phyloP scores from a whole-genome alignment of 2,888 invertebrate species.

The Dinocampus coccinellae region DNA sequence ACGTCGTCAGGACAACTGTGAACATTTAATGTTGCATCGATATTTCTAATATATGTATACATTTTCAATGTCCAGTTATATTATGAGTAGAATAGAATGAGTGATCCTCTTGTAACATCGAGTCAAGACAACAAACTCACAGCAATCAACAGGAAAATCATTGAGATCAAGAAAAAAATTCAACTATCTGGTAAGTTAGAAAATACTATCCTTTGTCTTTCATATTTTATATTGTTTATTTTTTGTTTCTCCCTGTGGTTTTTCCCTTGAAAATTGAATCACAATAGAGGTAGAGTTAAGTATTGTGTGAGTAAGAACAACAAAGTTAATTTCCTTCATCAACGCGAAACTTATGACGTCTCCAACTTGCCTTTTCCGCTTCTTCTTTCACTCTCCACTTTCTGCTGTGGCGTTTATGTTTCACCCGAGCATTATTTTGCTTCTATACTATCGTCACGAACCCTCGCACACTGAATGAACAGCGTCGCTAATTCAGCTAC shows the following conservation, averaged over 20 bases:
- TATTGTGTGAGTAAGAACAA: background rate
- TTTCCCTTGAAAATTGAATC: background rate
- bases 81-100: constrained; percentile 49
- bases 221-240: constrained; percentile 10
- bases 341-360: constrained; percentile 18
- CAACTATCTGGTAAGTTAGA: constrained; percentile 81
- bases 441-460: constrained; percentile 29
- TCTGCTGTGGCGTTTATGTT: constrained; percentile 12
- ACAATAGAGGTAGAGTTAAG: constrained; percentile 3
- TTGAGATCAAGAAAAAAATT: constrained; percentile 89
- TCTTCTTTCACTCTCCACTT: constrained; percentile 12
- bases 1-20: constrained; percentile 18
- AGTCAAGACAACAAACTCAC: constrained; percentile 72
- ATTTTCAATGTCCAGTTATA: background rate
- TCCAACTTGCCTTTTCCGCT: constrained; percentile 8
- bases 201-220: constrained; percentile 7
- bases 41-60: background rate
- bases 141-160: constrained; percentile 81
- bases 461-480: constrained; percentile 40
- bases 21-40: constrained; percentile 14
- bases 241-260: constrained; percentile 19
- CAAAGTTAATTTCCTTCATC: constrained; percentile 31
- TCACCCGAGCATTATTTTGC: constrained; percentile 9
- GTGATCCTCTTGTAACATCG: constrained; percentile 51
- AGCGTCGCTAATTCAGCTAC: constrained; percentile 46